These are phyloP conservation scores for Lasioglossum leucozonium DNA, from an alignment of 2,888 invertebrate genomes.

Conservation along the genomic window DNA sequence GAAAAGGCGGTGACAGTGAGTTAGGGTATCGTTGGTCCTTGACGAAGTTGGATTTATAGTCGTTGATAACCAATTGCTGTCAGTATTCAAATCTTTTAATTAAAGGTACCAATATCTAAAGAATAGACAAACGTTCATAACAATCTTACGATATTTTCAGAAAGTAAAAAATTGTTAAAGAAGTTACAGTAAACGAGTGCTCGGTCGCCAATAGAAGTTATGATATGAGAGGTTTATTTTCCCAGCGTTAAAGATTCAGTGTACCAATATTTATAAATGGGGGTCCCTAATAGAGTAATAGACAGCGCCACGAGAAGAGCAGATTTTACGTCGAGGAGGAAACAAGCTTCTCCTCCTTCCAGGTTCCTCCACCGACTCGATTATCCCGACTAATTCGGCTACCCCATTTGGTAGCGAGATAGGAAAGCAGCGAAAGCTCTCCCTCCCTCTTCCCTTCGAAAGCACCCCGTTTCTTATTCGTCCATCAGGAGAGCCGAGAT, in stretches of 20 bases:
- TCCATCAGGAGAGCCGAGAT: conserved; percentile 53
- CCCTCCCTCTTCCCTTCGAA: neutral
- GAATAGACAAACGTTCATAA: no score
- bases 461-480: conserved; percentile 49
- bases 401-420: conserved; percentile 65
- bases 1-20: neutral
- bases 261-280: conserved; percentile 1
- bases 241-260: neutral
- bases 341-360: conserved; percentile 57
- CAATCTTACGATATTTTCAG: neutral
- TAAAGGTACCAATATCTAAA: no score
- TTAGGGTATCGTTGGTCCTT: neutral
- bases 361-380: conserved; percentile 61
- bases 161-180: neutral
- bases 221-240: neutral
- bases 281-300: neutral
- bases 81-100: no score
- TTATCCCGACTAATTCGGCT: conserved; percentile 75
- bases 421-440: conserved; percentile 64
- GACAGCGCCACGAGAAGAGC: neutral
- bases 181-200: neutral
- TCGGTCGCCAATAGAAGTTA: neutral
- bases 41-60: neutral
- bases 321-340: conserved; percentile 60
- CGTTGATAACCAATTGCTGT: neutral